These are phyloP conservation scores for Micrasema minimum DNA, from an alignment of 1,140 invertebrate species.

Conservation along the genomic window DNA sequence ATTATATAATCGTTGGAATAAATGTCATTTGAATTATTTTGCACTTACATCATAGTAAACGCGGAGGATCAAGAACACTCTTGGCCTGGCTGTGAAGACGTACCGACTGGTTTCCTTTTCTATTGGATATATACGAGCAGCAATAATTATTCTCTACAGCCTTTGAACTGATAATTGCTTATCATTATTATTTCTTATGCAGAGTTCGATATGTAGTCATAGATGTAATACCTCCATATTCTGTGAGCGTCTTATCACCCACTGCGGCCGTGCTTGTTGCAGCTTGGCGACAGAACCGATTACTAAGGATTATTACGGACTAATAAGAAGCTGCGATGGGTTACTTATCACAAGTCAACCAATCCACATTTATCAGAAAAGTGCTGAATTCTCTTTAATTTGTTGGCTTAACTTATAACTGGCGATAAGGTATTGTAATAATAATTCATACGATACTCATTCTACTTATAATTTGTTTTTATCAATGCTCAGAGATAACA, in stretches of 20 bases:
- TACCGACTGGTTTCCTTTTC: conserved; percentile 23
- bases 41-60: no score
- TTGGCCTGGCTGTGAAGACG: background rate
- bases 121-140: no score
- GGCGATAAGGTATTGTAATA: no score
- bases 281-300: background rate
- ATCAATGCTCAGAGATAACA: no score
- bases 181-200: conserved; percentile 18
- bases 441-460: no score
- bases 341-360: background rate
- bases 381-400: no score
- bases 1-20: no score
- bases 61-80: no score
- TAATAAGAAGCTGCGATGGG: background rate
- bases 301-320: background rate
- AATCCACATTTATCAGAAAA: background rate
- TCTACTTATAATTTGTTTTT: no score
- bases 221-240: conserved; percentile 22
- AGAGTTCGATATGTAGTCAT: background rate
- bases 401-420: no score
- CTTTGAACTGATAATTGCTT: conserved; percentile 39
- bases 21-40: no score
- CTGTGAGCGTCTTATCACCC: conserved; percentile 24
- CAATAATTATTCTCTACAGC: conserved; percentile 13
- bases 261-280: background rate